A percentile compares a stretch with the other conserved stretches of the same genome.
phyloP scores from a whole-genome alignment of 2,113 vertebrate species.

The Plecotus auritus region DNA sequence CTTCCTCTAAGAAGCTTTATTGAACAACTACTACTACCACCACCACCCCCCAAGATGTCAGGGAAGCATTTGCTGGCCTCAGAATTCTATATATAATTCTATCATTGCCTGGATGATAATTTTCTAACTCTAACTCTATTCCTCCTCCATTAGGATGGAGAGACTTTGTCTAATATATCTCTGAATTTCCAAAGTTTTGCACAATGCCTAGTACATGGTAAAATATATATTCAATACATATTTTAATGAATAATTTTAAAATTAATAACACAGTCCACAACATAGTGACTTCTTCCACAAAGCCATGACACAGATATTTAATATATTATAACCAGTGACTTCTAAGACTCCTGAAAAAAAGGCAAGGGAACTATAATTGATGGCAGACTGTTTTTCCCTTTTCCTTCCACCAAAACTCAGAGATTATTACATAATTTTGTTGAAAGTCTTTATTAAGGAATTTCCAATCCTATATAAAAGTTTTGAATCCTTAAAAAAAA shows the following conservation, averaged over 20 bases:
- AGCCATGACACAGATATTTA: not conserved
- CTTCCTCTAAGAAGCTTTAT: not conserved
- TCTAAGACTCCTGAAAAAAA: conserved; percentile 12
- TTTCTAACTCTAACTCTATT: conserved; percentile 38
- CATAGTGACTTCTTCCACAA: not conserved
- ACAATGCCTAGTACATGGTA: not conserved
- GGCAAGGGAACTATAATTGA: not conserved
- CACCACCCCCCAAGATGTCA: not conserved
- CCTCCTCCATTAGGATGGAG: not conserved
- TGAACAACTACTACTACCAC: not conserved
- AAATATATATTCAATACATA: not conserved
- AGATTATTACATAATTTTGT: not conserved
- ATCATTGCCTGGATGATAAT: not conserved
- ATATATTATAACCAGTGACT: not conserved
- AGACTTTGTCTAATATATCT: not conserved
- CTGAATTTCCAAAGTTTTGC: conserved; percentile 17
- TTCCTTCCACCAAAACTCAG: not conserved
- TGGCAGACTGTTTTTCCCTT: not conserved
- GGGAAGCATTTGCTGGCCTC: not conserved
- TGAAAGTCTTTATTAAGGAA: conserved; percentile 15
- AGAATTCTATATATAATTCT: conserved; percentile 21
- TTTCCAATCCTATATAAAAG: not conserved
- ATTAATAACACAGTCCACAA: not conserved
- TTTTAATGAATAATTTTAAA: not conserved
- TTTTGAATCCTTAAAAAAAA: conserved; percentile 32